Evolutionary conservation across 2,113 vertebrate genomes (phyloP), one percentile per base, ranked within the genome.

Genomic region (Elephas maximus): DNA sequence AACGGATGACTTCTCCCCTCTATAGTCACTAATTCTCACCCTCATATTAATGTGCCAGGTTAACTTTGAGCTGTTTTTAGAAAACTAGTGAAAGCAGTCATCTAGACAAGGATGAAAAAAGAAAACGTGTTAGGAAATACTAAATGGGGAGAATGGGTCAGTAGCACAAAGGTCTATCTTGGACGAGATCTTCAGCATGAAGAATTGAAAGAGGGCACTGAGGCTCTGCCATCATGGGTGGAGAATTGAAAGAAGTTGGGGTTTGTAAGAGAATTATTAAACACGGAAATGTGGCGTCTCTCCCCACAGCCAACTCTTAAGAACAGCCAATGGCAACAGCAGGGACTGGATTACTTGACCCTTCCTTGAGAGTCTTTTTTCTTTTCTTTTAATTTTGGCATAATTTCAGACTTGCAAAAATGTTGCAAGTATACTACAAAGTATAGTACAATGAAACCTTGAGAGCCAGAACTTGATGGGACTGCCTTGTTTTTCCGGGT

Each of bases 331-430:
- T 6, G 23, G 20, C 53, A 57, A 4, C n/a, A 53, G 24, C 28
- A 21, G 33, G 14, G 23, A 8, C 69, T 51, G 57, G 23, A 53
- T 51, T 86, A n/a, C n/a, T 65, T 89, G n/a, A 93, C 10, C 45
- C 53, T 57, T 57, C 20, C 48, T 89, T 79, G 37, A 51, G 44
- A 53, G n/a, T 7, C 18, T 84, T 90, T 90, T n/a, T 28, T 67
- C 7, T 90, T n/a, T 28, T 67, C 7, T 53, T 85, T 76, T 62
- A 37, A 23, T 79, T 79, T 94, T 95, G 83, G 73, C 7, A 8
- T 83, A 78, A 78, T 62, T 89, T 90, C 17, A 79, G 74, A 77
- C 37, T 88, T 91, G 48, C 0, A 88, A 74, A 86, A 74, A 93
- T 80, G 53, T 63, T 73, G 63, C 21, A 81, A 93, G 69, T 83